Base-by-base conservation (phyloP, 2,888 invertebrate genomes). In the Iselma pallidipennis region DNA sequence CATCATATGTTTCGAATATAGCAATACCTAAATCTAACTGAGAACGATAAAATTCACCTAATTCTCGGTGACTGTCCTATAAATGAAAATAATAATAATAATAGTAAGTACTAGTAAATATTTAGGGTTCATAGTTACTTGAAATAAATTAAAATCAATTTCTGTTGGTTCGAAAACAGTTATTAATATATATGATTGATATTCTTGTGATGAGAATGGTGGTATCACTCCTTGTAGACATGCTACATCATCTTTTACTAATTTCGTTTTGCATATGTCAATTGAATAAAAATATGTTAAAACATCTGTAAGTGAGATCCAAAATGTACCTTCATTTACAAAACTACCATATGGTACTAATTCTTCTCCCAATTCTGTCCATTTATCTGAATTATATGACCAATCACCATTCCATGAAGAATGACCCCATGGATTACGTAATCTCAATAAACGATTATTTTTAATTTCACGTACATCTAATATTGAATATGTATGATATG, bases 321-420 rank as follows among this genome's bases (percentile, higher is more conserved):
- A 98, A 83, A 98, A 98, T 3, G 98, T 95, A 7, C 98, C 98
- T 74, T 97, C 92, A 14, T 89, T 88, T 19, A 77, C 74, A n/a
- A 77, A 74, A 54, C 89, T 89, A 51, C 92, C 93, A 71, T 90
- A 89, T 0, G 92, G 91, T 89, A 92, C 90, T 42, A 94, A 79
- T 71, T 88, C 86, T 54, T 88, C 86, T n/a, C 89, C 83, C 57
- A 92, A 79, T 55, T 87, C 86, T 0, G 89, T 89, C 94, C 94
- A 94, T 63, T 87, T 81, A 4, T 85, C 80, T 26, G 92, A 94
- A 66, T 88, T 86, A 74, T 94, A 94, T 5, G 92, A 91, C 94
- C 94, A 96, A 75, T 94, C 94, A 2, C 98, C 98, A 66, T 94
- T 92, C 98, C 98, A 99, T 56, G 96, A 95, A 83, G 95, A 97